Conservation (phyloP, 1,140 invertebrate species). For the Lucilia cuprina region DNA sequence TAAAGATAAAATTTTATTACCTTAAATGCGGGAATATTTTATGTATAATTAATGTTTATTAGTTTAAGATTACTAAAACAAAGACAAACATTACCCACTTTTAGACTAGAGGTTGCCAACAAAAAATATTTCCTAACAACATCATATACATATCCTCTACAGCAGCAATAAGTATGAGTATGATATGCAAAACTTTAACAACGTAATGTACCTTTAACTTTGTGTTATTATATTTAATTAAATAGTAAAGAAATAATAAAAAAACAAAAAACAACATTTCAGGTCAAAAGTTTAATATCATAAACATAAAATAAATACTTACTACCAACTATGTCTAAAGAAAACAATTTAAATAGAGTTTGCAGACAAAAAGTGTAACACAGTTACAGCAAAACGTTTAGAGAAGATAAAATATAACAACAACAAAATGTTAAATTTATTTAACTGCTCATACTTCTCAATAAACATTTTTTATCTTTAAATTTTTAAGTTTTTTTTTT, state of each 20-base stretch:
- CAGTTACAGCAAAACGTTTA: not conserved
- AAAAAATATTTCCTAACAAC: not conserved
- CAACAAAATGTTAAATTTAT: constrained; percentile 27
- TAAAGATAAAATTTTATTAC: not conserved
- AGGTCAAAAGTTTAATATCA: constrained; percentile 34
- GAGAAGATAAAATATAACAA: constrained; percentile 20
- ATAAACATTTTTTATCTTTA: constrained; percentile 25
- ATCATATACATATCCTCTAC: not conserved
- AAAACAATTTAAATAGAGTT: not conserved
- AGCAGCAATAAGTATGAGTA: not conserved
- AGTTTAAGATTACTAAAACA: constrained; percentile 8
- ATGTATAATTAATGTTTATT: constrained; percentile 29
- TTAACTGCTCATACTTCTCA: constrained; percentile 22
- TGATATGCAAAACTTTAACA: not conserved
- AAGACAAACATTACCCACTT: constrained; percentile 9
- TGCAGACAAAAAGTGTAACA: constrained; percentile 19
- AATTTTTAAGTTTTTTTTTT: not conserved
- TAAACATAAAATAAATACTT: constrained; percentile 25
- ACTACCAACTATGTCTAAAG: not conserved
- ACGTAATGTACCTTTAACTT: not conserved
- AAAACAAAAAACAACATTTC: not conserved
- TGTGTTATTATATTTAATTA: constrained; percentile 28
- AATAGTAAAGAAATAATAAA: not conserved
- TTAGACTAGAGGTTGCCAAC: not conserved
- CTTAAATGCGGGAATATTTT: not conserved